phyloP scores from a whole-genome alignment of 2,797 vertebrate genomes.

The Etheostoma nigrum region DNA sequence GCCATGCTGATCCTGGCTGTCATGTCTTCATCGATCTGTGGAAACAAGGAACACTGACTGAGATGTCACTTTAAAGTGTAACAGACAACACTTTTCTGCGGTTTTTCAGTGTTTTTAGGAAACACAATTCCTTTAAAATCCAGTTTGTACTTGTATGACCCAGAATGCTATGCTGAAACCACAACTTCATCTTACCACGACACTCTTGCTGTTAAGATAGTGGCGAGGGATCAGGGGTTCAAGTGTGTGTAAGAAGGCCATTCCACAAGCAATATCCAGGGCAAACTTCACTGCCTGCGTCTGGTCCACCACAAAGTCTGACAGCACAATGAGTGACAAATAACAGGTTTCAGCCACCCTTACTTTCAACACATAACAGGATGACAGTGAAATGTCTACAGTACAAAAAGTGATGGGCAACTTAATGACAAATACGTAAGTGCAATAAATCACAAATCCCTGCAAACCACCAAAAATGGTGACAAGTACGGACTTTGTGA shows the following conservation, averaged over 20 bases:
- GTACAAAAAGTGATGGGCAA: slow-evolving; percentile 45
- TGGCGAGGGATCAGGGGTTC: slow-evolving; percentile 97
- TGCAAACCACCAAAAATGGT: slow-evolving; percentile 31
- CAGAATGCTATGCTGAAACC: neutral
- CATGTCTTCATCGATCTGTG: slow-evolving; percentile 98
- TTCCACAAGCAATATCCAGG: slow-evolving; percentile 93
- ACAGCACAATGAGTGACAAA: slow-evolving; percentile 34
- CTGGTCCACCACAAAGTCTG: slow-evolving; percentile 97
- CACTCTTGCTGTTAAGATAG: slow-evolving; percentile 95
- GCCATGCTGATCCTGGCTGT: slow-evolving; percentile 98
- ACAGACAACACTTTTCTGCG: neutral
- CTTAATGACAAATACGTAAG: slow-evolving; percentile 39
- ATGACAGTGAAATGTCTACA: slow-evolving; percentile 10
- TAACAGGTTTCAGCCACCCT: slow-evolving; percentile 14
- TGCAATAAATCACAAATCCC: slow-evolving; percentile 51
- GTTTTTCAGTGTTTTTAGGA: neutral
- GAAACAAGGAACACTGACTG: slow-evolving; percentile 19
- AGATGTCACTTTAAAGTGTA: slow-evolving; percentile 20
- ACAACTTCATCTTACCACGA: slow-evolving; percentile 89
- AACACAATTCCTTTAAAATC: slow-evolving; percentile 5
- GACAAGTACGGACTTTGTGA: slow-evolving; percentile 47
- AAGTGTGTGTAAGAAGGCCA: slow-evolving; percentile 97
- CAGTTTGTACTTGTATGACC: neutral
- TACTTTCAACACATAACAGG: slow-evolving; percentile 8
- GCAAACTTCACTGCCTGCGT: slow-evolving; percentile 97